Base-by-base conservation (phyloP, 2,888 invertebrate species). In the Callosobruchus maculatus region DNA sequence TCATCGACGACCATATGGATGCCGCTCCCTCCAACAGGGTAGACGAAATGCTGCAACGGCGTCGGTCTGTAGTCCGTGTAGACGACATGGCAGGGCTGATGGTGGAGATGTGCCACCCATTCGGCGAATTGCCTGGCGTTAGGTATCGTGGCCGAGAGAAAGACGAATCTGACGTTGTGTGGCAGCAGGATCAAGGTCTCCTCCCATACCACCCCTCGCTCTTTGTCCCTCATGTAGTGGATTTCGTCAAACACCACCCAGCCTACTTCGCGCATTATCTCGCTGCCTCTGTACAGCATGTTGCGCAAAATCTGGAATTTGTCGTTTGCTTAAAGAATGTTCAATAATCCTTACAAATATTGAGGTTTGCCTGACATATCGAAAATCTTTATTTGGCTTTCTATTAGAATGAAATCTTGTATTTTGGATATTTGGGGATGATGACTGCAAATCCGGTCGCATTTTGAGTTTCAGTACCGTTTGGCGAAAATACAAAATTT, bases 221-320 rank as follows among this genome's bases (percentile, higher is more conserved):
- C 99, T 88, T 98, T 98, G 86, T 99, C 98, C 82, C 99, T 92
- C 99, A 99, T 99, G 86, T 99, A 99, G 88, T 99, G 99, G 82
- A 99, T 99, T 89, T 99, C 99, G 86, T 99, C 99, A 88, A 99
- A 99, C 73, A 99, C 91, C 0, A 99, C 99, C 99, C 99, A 99
- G 71, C 98, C 99, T 0, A 99, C 98, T 91, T 99, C 99, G 75
- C 98, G 91, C 95, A 98, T 98, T 22, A 99, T 93, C 90, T 99
- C 98, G 67, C 98, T 98, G 71, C 99, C 99, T 84, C 99, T 90
- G 85, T 99, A 99, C 74, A 99, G 89, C 99, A 99, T 99, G 83
- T 97, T 98, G 77, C 99, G 90, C 77, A 99, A 89, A 91, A 99
- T 99, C 93, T 94, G 74, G 31, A 77, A 78, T 13, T 3, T 7